Evolutionary conservation across 2,113 vertebrate genomes (phyloP).

Genomic region (Oophaga pumilio): DNA sequence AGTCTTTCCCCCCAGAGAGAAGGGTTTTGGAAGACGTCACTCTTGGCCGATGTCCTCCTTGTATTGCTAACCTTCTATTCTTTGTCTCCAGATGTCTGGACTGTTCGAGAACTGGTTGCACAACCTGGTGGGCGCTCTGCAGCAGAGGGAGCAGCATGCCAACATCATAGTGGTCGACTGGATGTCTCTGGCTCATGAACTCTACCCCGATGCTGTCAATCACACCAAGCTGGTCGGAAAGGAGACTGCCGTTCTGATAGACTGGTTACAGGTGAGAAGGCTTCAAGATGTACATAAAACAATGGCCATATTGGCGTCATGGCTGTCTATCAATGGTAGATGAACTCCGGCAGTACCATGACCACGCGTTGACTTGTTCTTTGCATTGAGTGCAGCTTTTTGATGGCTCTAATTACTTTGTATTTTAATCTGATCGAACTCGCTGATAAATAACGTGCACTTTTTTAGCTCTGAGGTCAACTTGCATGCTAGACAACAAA

Average conservation of each 20-base stretch:
- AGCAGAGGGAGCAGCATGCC: conserved; percentile 79
- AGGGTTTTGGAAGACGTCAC: not conserved
- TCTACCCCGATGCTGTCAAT: conserved; percentile 87
- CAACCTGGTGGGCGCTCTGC: conserved; percentile 83
- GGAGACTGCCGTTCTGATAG: conserved; percentile 77
- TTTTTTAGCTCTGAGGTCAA: no score
- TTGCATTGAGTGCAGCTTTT: no score
- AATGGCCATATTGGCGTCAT: not conserved
- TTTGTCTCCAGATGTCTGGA: conserved; percentile 82
- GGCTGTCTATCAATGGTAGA: no score
- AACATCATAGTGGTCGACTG: conserved; percentile 91
- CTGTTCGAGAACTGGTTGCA: conserved; percentile 86
- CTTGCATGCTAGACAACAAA: no score
- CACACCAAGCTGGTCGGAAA: conserved; percentile 78
- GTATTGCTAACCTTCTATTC: not conserved
- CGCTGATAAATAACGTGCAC: no score
- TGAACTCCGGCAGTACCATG: no score
- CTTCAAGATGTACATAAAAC: not conserved
- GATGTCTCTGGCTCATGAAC: conserved; percentile 84
- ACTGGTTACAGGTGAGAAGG: conserved; percentile 88
- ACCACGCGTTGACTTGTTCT: no score
- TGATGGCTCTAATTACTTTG: no score
- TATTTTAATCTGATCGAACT: no score
- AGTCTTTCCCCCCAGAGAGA: not conserved
- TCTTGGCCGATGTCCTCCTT: not conserved